These are phyloP conservation scores for Ormia ochracea DNA, from an alignment of 2,888 invertebrate genomes.

Conservation along the genomic window DNA sequence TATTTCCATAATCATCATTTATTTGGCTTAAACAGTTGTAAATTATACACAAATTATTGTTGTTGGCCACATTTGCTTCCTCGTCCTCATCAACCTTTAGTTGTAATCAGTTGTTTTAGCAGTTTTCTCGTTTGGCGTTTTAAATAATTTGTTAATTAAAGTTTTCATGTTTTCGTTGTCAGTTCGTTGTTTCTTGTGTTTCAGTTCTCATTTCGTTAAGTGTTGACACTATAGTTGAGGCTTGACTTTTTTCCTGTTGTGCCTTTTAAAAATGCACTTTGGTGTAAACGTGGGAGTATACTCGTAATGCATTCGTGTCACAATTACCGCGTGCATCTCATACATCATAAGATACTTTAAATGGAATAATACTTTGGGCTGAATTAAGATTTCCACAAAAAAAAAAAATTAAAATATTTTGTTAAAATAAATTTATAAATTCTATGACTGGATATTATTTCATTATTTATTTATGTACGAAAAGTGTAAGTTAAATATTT, in stretches of 20 bases:
- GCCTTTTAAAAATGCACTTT: conserved; percentile 13
- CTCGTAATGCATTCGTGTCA: conserved; percentile 55
- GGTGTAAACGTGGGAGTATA: conserved; percentile 51
- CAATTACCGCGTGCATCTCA: conserved; percentile 36
- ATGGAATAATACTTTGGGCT: conserved; percentile 19
- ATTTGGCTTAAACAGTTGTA: conserved; percentile 61
- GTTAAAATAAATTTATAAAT: not conserved
- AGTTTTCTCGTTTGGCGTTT: conserved; percentile 34
- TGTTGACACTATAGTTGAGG: conserved; percentile 36
- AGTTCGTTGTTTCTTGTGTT: not conserved
- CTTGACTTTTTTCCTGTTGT: conserved; percentile 5
- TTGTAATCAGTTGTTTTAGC: conserved; percentile 39
- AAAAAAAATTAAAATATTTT: too few species aligned
- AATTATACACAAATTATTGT: conserved; percentile 56
- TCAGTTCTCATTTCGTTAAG: conserved; percentile 39
- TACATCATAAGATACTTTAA: conserved; percentile 52
- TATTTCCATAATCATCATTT: conserved; percentile 60
- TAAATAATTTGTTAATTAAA: conserved; percentile 62
- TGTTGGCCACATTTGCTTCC: conserved; percentile 25
- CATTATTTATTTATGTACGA: not conserved
- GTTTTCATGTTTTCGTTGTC: conserved; percentile 37
- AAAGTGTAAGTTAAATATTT: not conserved
- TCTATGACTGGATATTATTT: not conserved
- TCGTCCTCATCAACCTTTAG: conserved; percentile 30
- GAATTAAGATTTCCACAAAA: not conserved